Percentiles rank a stretch among this genome's conserved stretches.
These are phyloP conservation scores for Florisuga fusca DNA, from an alignment of 2,797 vertebrate genomes.

Conservation along the genomic window DNA sequence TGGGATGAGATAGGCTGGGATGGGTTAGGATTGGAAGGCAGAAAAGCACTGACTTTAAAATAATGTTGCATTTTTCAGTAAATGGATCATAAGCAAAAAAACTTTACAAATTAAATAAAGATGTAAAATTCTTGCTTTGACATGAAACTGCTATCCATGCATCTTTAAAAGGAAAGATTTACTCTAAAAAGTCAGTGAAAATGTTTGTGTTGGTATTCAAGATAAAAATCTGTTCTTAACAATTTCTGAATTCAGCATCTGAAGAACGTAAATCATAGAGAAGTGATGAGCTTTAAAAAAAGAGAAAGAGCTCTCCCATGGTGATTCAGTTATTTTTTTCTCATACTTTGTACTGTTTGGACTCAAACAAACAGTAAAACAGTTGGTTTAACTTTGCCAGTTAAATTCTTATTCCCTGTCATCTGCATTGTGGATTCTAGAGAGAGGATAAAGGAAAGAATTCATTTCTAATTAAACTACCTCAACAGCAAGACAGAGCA, in stretches of 20 bases:
- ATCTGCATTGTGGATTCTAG: background rate
- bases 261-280: background rate
- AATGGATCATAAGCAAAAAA: background rate
- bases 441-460: background rate
- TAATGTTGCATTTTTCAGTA: background rate
- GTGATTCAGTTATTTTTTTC: background rate
- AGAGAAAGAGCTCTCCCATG: background rate
- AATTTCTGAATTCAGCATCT: background rate
- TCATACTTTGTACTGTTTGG: background rate
- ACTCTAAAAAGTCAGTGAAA: background rate
- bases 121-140: background rate
- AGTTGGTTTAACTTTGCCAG: background rate
- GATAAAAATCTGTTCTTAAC: background rate
- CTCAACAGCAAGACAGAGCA: background rate
- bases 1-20: background rate
- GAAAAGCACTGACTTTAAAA: background rate
- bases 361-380: background rate
- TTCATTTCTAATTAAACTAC: background rate
- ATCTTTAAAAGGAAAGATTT: background rate
- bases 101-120: background rate
- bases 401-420: background rate
- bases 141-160: background rate
- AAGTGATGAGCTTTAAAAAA: background rate
- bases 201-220: background rate
- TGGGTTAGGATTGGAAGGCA: background rate